phyloP scores from a whole-genome alignment of 2,888 invertebrate genomes.

The Cephus rjabovi region DNA sequence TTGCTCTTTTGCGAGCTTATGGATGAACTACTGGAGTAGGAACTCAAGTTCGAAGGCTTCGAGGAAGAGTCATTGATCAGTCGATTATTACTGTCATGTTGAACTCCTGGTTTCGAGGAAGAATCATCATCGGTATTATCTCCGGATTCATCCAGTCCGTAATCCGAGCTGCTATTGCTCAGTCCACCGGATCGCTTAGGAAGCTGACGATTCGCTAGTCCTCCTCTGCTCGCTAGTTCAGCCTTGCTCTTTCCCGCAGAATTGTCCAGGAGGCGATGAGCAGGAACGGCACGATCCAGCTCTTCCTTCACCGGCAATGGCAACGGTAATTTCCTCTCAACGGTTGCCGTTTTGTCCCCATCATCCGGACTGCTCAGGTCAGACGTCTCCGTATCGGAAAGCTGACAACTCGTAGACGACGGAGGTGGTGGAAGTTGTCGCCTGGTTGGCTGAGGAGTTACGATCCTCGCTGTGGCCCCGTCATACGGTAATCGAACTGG shows the following conservation, averaged over 20 bases:
- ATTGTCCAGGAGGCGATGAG: slow-evolving; percentile 87
- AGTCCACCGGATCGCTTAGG: slow-evolving; percentile 68
- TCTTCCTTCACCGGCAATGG: slow-evolving; percentile 71
- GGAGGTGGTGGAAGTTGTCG: slow-evolving; percentile 79
- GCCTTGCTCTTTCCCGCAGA: slow-evolving; percentile 87
- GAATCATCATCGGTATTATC: slow-evolving; percentile 72
- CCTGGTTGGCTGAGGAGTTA: slow-evolving; percentile 82
- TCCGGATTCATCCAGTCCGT: slow-evolving; percentile 82
- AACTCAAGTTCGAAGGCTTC: slow-evolving; percentile 61
- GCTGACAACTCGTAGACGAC: slow-evolving; percentile 58
- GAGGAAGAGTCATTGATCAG: slow-evolving; percentile 66
- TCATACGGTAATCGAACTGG: slow-evolving; percentile 86
- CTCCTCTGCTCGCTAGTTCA: slow-evolving; percentile 85
- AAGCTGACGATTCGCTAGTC: slow-evolving; percentile 79
- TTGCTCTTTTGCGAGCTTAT: slow-evolving; percentile 61
- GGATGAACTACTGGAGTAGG: slow-evolving; percentile 62
- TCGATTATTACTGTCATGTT: slow-evolving; percentile 55
- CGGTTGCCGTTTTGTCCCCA: slow-evolving; percentile 79
- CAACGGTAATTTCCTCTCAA: slow-evolving; percentile 76
- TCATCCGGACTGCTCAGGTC: slow-evolving; percentile 84
- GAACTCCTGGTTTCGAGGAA: slow-evolving; percentile 55
- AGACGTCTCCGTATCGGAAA: slow-evolving; percentile 87
- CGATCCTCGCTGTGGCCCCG: slow-evolving; percentile 77
- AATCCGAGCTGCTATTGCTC: slow-evolving; percentile 80
- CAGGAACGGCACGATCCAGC: slow-evolving; percentile 88